Evolutionary conservation across 1,140 invertebrate species (phyloP), one percentile per base, ranked within the genome.

Genomic region (Drosophila arizonae): DNA sequence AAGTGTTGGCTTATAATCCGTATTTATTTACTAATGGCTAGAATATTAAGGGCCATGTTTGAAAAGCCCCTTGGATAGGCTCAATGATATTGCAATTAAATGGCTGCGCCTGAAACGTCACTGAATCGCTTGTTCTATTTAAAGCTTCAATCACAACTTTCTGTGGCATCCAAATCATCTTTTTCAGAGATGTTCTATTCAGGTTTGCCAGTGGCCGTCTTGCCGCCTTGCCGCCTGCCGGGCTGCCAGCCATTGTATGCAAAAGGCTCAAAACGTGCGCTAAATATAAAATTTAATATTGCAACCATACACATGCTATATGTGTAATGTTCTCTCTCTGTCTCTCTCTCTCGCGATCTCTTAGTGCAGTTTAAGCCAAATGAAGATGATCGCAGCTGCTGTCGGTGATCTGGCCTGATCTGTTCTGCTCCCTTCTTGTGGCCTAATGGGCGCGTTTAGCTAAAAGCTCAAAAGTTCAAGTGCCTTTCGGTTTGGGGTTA

Each of bases 211-310:
- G 46, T 33, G 24, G 33, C 10, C 33, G 10, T 2, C 33, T 36
- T 1, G 2, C 33, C 1, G 10, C 9, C 33, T 36, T 2, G 3
- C 36, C 3, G 11, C 6, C 66, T 54, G 24, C 57, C 45, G 39
- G 33, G 36, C 46, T 48, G 50, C 50, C 51, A 36, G 13, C 51
- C 52, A 85, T 86, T 85, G 81, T 85, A 85, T 85, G 81, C 81
- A 78, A 85, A 85, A 72, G 61, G 33, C 56, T 50, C 56, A 60
- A 86, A 75, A 79, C 82, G 82, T 86, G 82, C 79, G 76, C 76
- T 87, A 82, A 82, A 87, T 87, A 86, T 86, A 82, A 86, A 86
- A 86, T 86, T 86, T 86, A 87, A 82, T 86, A 87, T 87, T 81
- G 64, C 67, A 55, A 60, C 81, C 77, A 77, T 46, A 58, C 10